phyloP scores from a whole-genome alignment of 1,140 invertebrate species.

The Drosophila triauraria region DNA sequence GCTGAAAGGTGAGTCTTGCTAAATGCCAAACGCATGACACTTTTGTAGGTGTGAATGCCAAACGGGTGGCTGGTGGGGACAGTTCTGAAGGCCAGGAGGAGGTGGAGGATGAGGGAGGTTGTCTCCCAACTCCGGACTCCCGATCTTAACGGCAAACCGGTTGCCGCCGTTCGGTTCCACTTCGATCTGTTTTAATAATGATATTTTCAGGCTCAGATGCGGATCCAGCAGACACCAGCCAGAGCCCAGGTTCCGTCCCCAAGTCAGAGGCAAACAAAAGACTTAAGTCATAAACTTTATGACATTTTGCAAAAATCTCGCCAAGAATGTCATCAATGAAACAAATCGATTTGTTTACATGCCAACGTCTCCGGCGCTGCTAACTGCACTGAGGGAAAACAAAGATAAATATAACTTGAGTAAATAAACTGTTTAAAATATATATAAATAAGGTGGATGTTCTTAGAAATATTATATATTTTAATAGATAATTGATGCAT shows the following conservation, averaged over 20 bases:
- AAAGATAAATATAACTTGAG: background rate
- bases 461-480: too few species aligned
- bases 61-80: slow-evolving; percentile 44
- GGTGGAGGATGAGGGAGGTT: background rate
- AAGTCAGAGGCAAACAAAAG: slow-evolving; percentile 72
- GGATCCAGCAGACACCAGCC: slow-evolving; percentile 7
- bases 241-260: slow-evolving; percentile 7
- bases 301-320: slow-evolving; percentile 84
- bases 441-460: background rate
- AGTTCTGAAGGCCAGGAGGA: slow-evolving; percentile 51
- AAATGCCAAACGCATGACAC: slow-evolving; percentile 83
- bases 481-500: too few species aligned
- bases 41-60: slow-evolving; percentile 84
- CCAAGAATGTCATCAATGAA: slow-evolving; percentile 85
- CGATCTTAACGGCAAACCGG: slow-evolving; percentile 58
- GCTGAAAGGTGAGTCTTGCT: slow-evolving; percentile 32
- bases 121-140: slow-evolving; percentile 11
- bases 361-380: slow-evolving; percentile 49
- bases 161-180: slow-evolving; percentile 31
- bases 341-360: slow-evolving; percentile 85
- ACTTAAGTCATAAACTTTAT: slow-evolving; percentile 85
- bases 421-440: background rate
- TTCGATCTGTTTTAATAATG: slow-evolving; percentile 79
- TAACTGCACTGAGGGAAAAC: background rate
- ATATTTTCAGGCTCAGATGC: slow-evolving; percentile 62